A percentile compares a stretch with the other conserved stretches of the same genome.
phyloP scores from a whole-genome alignment of 2,113 vertebrate species.

The Myxocyprinus asiaticus region DNA sequence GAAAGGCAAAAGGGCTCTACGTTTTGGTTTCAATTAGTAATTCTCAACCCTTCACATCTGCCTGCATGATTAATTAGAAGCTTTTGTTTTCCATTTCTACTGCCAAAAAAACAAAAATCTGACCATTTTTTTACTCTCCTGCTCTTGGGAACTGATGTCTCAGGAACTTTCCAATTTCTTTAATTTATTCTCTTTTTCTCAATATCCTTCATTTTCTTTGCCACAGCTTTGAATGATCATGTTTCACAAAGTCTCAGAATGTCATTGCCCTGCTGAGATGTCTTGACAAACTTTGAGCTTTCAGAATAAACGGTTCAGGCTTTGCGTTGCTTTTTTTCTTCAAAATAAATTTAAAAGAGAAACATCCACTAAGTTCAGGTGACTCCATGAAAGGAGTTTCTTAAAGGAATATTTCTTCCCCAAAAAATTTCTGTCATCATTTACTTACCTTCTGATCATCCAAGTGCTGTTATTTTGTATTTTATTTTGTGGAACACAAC shows the following conservation, averaged over 20 bases:
- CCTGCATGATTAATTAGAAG: slow-evolving; percentile 54
- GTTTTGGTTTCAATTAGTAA: slow-evolving; percentile 57
- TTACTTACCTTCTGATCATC: too few species aligned
- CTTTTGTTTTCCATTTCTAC: slow-evolving; percentile 61
- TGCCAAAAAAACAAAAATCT: slow-evolving; percentile 54
- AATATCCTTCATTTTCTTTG: too few species aligned
- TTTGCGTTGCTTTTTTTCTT: neutral
- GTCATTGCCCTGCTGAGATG: too few species aligned
- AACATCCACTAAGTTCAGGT: too few species aligned
- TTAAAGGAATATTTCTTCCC: too few species aligned
- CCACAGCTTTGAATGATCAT: too few species aligned
- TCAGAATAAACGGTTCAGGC: neutral
- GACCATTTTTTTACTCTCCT: slow-evolving; percentile 46
- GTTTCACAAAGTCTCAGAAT: neutral
- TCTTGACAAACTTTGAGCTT: neutral
- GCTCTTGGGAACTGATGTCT: slow-evolving; percentile 45
- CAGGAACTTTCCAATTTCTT: slow-evolving; percentile 46
- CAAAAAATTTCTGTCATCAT: too few species aligned
- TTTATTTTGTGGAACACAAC: too few species aligned
- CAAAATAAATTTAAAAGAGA: too few species aligned
- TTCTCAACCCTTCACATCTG: slow-evolving; percentile 55
- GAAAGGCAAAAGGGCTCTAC: slow-evolving; percentile 12
- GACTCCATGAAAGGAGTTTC: too few species aligned
- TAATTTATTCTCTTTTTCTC: neutral
- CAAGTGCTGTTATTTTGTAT: too few species aligned